Conservation (phyloP, 2,888 invertebrate species). For the Siphlonurus alternatus region DNA sequence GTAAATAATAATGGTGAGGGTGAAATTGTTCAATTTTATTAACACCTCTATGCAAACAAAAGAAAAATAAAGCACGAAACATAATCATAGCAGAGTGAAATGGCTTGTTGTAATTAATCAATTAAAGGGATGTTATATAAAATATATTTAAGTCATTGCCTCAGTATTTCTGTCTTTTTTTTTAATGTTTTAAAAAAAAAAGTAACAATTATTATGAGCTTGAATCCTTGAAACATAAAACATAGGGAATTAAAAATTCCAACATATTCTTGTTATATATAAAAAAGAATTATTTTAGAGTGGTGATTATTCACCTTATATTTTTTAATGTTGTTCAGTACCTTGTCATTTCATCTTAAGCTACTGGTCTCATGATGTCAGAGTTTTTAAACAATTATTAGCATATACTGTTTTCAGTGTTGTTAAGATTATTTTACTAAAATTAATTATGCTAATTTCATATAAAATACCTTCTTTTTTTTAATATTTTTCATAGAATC, state of each 20-base stretch:
- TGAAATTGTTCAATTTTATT: neutral
- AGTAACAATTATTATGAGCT: neutral
- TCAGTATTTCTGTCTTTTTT: no score
- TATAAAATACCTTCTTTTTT: no score
- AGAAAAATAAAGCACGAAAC: neutral
- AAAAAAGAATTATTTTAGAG: neutral
- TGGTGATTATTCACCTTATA: neutral
- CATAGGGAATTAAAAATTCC: neutral
- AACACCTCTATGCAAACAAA: neutral
- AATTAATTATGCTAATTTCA: no score
- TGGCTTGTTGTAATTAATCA: neutral
- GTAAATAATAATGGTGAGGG: no score
- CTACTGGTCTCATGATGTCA: no score
- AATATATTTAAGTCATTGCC: no score
- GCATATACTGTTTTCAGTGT: no score
- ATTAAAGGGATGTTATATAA: neutral
- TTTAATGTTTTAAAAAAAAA: no score
- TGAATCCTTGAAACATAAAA: neutral
- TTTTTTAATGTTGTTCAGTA: neutral
- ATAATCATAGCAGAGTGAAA: neutral
- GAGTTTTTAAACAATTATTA: no score
- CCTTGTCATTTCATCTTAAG: no score
- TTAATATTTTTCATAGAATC: no score
- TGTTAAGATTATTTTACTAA: no score
- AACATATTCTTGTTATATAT: neutral